Percentiles rank a stretch among this genome's conserved stretches.
These are phyloP conservation scores for Seriola aureovittata DNA, from an alignment of 2,113 vertebrate species.

Conservation along the genomic window DNA sequence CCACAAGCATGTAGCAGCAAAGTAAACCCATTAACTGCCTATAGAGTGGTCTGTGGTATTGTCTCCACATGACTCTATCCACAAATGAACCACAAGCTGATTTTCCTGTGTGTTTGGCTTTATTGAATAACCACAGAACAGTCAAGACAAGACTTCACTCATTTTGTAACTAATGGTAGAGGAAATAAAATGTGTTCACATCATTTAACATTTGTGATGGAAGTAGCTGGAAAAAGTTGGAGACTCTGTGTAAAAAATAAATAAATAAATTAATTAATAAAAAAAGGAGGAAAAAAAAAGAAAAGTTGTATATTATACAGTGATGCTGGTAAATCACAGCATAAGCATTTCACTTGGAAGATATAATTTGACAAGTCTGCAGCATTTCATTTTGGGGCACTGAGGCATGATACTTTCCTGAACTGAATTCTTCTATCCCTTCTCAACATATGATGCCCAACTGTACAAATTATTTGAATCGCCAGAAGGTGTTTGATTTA, in stretches of 20 bases:
- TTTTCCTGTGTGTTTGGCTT: slow-evolving; percentile 48
- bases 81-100: slow-evolving; percentile 67
- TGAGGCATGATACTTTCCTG: slow-evolving; percentile 68
- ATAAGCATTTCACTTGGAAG: slow-evolving; percentile 68
- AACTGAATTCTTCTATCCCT: slow-evolving; percentile 60
- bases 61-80: slow-evolving; percentile 41
- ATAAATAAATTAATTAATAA: no score
- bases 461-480: slow-evolving; percentile 81
- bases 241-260: slow-evolving; percentile 36
- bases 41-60: slow-evolving; percentile 67
- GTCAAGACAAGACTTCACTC: slow-evolving; percentile 15
- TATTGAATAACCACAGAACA: slow-evolving; percentile 40
- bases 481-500: slow-evolving; percentile 82
- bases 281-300: not conserved
- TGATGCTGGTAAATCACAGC: slow-evolving; percentile 63
- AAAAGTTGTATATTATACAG: slow-evolving; percentile 29
- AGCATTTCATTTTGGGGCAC: slow-evolving; percentile 67
- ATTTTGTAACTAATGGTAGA: not conserved
- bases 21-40: slow-evolving; percentile 76
- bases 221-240: slow-evolving; percentile 28
- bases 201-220: slow-evolving; percentile 13
- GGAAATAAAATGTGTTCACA: slow-evolving; percentile 20
- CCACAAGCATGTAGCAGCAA: slow-evolving; percentile 72
- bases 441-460: slow-evolving; percentile 74
- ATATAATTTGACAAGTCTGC: slow-evolving; percentile 71